These are phyloP conservation scores for Psilopogon haemacephalus DNA, from an alignment of 2,113 vertebrate genomes.

Conservation along the genomic window DNA sequence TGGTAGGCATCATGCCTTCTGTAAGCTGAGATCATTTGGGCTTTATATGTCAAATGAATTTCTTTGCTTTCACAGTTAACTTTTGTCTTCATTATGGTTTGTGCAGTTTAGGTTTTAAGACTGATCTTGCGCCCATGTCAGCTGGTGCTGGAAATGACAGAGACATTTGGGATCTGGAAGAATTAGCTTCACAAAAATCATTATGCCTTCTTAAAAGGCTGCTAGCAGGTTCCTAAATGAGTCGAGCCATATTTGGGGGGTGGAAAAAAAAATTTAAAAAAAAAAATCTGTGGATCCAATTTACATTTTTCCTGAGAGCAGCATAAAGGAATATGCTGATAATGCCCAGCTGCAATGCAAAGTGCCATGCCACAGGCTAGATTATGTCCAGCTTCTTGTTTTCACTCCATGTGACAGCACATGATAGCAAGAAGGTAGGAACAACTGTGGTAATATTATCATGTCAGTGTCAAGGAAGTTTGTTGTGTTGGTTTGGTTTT, in stretches of 20 bases:
- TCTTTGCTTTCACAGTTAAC: slow-evolving; percentile 1
- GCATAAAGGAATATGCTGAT: neutral
- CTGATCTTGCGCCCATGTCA: neutral
- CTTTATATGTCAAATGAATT: neutral
- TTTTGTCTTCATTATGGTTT: neutral
- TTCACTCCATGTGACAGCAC: neutral
- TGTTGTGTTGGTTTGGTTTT: too few relatives aligned
- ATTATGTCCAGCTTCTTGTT: neutral
- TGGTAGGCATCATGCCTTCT: neutral
- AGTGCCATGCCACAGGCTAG: neutral
- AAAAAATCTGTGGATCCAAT: neutral
- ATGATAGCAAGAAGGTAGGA: neutral
- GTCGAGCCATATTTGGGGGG: neutral
- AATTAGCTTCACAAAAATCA: neutral
- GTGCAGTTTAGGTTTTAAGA: neutral
- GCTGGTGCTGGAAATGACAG: slow-evolving; percentile 11
- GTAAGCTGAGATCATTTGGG: neutral
- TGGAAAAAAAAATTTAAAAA: too few relatives aligned
- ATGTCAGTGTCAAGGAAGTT: neutral
- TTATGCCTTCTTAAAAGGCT: neutral
- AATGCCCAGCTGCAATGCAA: neutral
- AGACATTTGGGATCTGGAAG: slow-evolving; percentile 21
- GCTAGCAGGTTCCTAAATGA: slow-evolving; percentile 17
- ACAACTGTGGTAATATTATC: neutral
- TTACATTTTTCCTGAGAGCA: neutral